phyloP scores from a whole-genome alignment of 2,797 vertebrate genomes.

The Enteromius paludinosus region DNA sequence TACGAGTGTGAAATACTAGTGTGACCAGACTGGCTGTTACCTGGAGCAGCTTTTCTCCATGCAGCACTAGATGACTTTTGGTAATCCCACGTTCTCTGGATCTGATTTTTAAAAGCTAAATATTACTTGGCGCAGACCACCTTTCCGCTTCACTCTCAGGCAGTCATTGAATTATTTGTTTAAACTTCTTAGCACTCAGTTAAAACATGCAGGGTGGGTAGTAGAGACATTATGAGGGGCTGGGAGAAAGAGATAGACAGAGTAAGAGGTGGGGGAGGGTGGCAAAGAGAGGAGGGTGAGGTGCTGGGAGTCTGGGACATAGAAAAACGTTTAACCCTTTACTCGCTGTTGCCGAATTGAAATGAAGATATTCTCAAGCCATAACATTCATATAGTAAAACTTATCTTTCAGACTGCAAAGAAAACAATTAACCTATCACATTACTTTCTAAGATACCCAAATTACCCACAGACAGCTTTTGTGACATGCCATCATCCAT shows the following conservation, averaged over 20 bases:
- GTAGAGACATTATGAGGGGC: background rate
- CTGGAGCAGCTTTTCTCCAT: conserved; percentile 31
- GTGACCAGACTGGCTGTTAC: conserved; percentile 33
- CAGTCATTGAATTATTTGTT: conserved; percentile 51
- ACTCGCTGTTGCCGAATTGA: background rate
- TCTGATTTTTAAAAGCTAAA: conserved; percentile 21
- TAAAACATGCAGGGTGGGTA: conserved; percentile 37
- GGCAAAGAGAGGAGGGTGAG: background rate
- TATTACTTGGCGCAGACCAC: background rate
- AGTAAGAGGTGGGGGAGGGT: conserved; percentile 7
- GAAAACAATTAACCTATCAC: background rate
- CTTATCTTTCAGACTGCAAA: background rate
- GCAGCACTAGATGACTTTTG: conserved; percentile 20
- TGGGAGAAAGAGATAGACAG: background rate
- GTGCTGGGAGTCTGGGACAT: conserved; percentile 24
- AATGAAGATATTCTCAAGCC: background rate
- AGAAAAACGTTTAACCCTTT: conserved; percentile 42
- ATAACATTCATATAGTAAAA: background rate
- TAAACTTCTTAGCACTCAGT: conserved; percentile 49
- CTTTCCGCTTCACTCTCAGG: conserved; percentile 33
- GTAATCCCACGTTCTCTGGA: conserved; percentile 5
- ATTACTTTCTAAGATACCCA: too few species aligned
- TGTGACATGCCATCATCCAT: background rate
- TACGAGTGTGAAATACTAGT: conserved; percentile 39
- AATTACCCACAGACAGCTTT: background rate